Conservation (phyloP, 2,888 invertebrate species). For the Caenorhabditis parvicauda region DNA sequence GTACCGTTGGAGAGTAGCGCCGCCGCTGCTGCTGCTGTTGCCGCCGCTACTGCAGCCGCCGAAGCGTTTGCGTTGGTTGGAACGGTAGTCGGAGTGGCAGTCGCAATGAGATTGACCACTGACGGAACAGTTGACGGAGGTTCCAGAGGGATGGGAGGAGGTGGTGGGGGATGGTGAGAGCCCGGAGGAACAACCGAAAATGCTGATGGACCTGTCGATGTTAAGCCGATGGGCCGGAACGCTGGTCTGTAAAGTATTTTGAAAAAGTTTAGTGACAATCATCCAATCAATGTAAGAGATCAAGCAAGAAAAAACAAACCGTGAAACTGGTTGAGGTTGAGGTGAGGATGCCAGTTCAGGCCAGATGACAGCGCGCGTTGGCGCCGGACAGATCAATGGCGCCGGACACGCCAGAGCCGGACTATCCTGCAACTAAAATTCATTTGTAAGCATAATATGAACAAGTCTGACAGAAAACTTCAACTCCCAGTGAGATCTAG, state of each 20-base stretch:
- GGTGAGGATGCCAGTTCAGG: conserved; percentile 30
- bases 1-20: neutral
- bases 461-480: no score
- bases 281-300: neutral
- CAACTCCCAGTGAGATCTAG: no score
- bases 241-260: neutral
- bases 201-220: conserved; percentile 36
- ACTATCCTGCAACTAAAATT: conserved; percentile 38
- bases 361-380: conserved; percentile 32
- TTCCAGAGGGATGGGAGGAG: conserved; percentile 4
- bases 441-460: no score
- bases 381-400: conserved; percentile 32
- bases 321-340: no score
- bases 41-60: conserved; percentile 11
- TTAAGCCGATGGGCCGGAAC: conserved; percentile 22
- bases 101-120: no score
- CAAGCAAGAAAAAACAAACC: conserved; percentile 8
- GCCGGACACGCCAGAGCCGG: conserved; percentile 45
- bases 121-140: no score
- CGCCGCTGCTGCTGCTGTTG: conserved; percentile 12
- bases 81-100: neutral
- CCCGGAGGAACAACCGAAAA: conserved; percentile 41
- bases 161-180: no score
- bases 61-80: neutral
- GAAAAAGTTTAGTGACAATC: neutral